Base-by-base conservation (phyloP, 2,888 invertebrate species). In the Melieria omissa region DNA sequence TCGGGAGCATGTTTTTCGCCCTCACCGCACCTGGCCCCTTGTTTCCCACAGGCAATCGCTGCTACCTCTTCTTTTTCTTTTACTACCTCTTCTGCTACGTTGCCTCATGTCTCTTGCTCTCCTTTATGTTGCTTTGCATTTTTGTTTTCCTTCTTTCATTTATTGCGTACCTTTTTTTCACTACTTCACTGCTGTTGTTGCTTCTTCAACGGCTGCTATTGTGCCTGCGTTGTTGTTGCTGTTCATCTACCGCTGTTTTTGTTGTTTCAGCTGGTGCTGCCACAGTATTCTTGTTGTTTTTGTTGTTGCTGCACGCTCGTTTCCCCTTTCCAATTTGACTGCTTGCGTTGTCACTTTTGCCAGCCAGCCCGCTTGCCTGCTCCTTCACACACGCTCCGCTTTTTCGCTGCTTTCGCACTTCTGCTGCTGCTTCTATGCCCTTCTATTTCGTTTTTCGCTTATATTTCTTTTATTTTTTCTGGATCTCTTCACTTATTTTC, bases 281-380 rank as follows among this genome's bases (percentile, higher is more conserved):
- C 41, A 10, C 57, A 64, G 62, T 62, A 55, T 12, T 12, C 45
- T 54, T 10, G 9, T 45, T 61, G 60, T 16, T 57, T 54, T 64
- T 64, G 14, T 61, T 41, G n/a, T 60, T 52, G 10, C 10, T 57
- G 61, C 29, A 29, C 29, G 29, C 29, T 29, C 29, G 29, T 29
- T 29, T 29, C 29, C 29, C 29, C 29, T 29, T 29, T 29, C 29
- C 29, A 29, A 29, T 29, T 29, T 29, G 29, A 29, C 45, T 70
- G 71, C 65, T 72, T 72, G 67, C 71, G 63, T 67, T 67, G 68
- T 68, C 72, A 72, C 67, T 72, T 71, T 61, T 61, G 29, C 29
- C 29, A 29, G 29, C 29, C 29, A 29, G 29, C 29, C 29, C 29
- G 29, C 29, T 29, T 29, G 29, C 29, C 29, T 29, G 29, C 63